These are phyloP conservation scores for Drosophila malerkotliana DNA, from an alignment of 1,140 invertebrate genomes.

Conservation along the genomic window DNA sequence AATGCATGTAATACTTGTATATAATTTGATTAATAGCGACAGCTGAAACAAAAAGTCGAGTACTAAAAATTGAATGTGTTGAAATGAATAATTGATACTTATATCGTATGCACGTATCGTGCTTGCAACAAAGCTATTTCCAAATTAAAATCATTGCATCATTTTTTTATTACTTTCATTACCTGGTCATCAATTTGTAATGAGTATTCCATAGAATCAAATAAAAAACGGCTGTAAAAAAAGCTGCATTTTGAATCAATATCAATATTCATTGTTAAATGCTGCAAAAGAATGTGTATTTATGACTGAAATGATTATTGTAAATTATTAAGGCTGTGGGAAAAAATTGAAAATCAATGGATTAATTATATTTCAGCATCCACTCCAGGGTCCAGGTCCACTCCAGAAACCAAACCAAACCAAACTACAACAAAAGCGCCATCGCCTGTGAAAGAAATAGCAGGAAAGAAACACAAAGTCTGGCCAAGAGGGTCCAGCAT, in stretches of 20 bases:
- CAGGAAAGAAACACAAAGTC: constrained; percentile 27
- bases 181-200: constrained; percentile 71
- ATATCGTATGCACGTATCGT: constrained; percentile 55
- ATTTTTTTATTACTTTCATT: constrained; percentile 49
- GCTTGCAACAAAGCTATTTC: constrained; percentile 23
- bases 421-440: constrained; percentile 70
- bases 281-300: constrained; percentile 47
- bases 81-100: constrained; percentile 64
- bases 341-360: constrained; percentile 63
- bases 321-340: constrained; percentile 71
- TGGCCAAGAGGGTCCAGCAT: constrained; percentile 41
- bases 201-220: constrained; percentile 19
- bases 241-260: constrained; percentile 24
- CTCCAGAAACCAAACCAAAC: constrained; percentile 66
- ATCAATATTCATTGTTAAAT: constrained; percentile 57
- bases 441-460: constrained; percentile 58
- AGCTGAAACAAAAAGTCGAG: constrained; percentile 29
- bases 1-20: constrained; percentile 27
- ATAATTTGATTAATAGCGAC: constrained; percentile 69
- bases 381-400: constrained; percentile 31
- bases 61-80: constrained; percentile 39
- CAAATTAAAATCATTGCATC: constrained; percentile 48
- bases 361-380: constrained; percentile 64
- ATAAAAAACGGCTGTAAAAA: constrained; percentile 34
- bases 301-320: constrained; percentile 49